Evolutionary conservation across 2,797 vertebrate species (phyloP), one percentile per base, ranked within the genome.

Genomic region (Uromys caudimaculatus): DNA sequence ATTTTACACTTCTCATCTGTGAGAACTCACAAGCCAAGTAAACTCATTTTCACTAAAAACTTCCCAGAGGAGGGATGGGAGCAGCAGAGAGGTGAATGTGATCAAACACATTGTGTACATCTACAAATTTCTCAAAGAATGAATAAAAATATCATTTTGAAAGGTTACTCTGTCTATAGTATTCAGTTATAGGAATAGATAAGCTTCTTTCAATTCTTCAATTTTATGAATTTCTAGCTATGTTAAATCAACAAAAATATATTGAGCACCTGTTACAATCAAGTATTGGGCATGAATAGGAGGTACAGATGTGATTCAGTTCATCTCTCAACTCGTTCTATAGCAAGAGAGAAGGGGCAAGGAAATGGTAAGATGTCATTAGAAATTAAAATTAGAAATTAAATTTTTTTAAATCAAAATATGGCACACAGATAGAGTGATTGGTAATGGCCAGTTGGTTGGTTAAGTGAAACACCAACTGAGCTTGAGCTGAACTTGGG

Each of bases 151-250:
- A 6, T 14, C 41, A 38, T 27, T 56, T 73, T 23, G 19, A 56
- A 52, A 54, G 21, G 11, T 24, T 52, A 19, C 24, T 52, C 16
- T 7, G 8, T 41, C 64, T 82, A 11, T 17, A 23, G 11, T 92
- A 32, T 56, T 8, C 29, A 50, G 23, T 32, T 64, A 75, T 3
- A 56, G 23, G 21, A 82, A 75, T 16, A 47, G 29, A 75, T 23
- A 96, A 35, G 7, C 93, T 64, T 54, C 64, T 32, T 41, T 38
- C 41, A 71, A 76, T 32, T 76, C 89, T 94, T 94, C 79, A 52
- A 87, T 91, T 86, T 91, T 87, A 76, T 47, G 44, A 1, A 23
- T 88, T 90, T 96, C 78, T 89, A 95, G 87, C 4, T 77, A 7
- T 27, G 58, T 75, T 67, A 83, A 91, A 81, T 79, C 90, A 79